Conservation (phyloP, 2,888 invertebrate genomes). For the Sclerodermus sp. region DNA sequence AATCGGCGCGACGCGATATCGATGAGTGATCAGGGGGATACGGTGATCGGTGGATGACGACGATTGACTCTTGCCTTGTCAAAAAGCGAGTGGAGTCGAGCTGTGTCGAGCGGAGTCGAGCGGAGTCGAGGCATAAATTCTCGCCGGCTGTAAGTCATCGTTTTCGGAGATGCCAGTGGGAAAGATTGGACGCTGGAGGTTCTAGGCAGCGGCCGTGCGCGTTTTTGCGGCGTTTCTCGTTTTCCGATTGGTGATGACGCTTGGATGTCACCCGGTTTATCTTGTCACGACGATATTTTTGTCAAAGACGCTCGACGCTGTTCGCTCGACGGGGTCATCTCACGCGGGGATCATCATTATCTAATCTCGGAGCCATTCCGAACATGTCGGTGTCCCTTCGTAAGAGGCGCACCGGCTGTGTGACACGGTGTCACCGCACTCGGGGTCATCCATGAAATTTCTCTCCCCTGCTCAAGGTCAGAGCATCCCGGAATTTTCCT, state of each 20-base stretch:
- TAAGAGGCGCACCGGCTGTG: conserved; percentile 20
- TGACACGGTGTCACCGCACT: conserved; percentile 30
- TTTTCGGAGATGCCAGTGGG: too few species aligned
- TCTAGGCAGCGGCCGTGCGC: too few species aligned
- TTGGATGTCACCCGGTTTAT: conserved; percentile 19
- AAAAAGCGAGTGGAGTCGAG: too few species aligned
- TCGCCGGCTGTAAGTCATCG: too few species aligned
- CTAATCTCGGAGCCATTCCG: conserved; percentile 26
- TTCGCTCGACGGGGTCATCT: conserved; percentile 22
- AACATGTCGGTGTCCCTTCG: conserved; percentile 8
- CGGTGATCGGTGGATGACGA: too few species aligned
- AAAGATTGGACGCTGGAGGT: too few species aligned
- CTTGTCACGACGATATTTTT: conserved; percentile 25
- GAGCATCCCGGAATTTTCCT: too few species aligned
- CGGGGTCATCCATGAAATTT: conserved; percentile 24
- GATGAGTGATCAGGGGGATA: too few species aligned
- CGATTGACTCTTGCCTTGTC: too few species aligned
- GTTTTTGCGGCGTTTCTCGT: not conserved
- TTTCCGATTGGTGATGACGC: conserved; percentile 8
- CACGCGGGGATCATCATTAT: conserved; percentile 25
- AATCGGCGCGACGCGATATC: too few species aligned
- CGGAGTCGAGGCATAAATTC: too few species aligned
- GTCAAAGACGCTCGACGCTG: conserved; percentile 7
- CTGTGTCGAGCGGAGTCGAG: too few species aligned
- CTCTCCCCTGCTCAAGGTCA: conserved; percentile 17